Conservation (phyloP, 1,140 invertebrate species). For the Mactra quadrangularis region DNA sequence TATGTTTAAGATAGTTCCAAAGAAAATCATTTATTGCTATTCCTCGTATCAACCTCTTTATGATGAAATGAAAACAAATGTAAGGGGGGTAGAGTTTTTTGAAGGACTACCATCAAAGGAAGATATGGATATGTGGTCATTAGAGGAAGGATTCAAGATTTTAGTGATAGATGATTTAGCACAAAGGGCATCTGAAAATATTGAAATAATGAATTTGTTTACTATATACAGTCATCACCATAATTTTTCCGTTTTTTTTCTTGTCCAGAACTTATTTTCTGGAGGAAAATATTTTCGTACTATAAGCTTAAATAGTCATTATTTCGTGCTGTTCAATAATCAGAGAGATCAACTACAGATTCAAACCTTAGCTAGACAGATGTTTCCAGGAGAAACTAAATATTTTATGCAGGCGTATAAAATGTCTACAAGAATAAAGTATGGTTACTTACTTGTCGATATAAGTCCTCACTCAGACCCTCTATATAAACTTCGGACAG, state of each 20-base stretch:
- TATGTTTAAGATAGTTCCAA: conserved; percentile 32
- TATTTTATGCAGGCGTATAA: conserved; percentile 64
- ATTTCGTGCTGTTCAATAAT: conserved; percentile 62
- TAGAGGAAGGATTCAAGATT: conserved; percentile 32
- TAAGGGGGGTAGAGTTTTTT: conserved; percentile 20
- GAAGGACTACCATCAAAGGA: conserved; percentile 53
- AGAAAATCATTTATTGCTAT: conserved; percentile 24
- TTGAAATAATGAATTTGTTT: conserved; percentile 42
- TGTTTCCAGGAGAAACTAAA: conserved; percentile 56
- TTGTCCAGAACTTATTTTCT: conserved; percentile 49
- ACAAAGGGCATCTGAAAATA: conserved; percentile 35
- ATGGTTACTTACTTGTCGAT: conserved; percentile 63
- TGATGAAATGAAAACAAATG: conserved; percentile 43
- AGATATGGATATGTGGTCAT: conserved; percentile 37
- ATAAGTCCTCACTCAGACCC: conserved; percentile 32
- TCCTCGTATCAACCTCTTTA: conserved; percentile 20
- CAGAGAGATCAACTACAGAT: conserved; percentile 62
- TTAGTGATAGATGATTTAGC: conserved; percentile 46
- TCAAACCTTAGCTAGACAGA: conserved; percentile 62
- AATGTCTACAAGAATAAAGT: conserved; percentile 49
- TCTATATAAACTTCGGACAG: conserved; percentile 34
- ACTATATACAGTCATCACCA: conserved; percentile 34
- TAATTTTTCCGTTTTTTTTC: conserved; percentile 28
- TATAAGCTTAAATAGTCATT: conserved; percentile 39
- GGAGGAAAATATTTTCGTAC: conserved; percentile 45